These are phyloP conservation scores for Metaphire vulgaris DNA, from an alignment of 1,140 invertebrate genomes.

Conservation along the genomic window DNA sequence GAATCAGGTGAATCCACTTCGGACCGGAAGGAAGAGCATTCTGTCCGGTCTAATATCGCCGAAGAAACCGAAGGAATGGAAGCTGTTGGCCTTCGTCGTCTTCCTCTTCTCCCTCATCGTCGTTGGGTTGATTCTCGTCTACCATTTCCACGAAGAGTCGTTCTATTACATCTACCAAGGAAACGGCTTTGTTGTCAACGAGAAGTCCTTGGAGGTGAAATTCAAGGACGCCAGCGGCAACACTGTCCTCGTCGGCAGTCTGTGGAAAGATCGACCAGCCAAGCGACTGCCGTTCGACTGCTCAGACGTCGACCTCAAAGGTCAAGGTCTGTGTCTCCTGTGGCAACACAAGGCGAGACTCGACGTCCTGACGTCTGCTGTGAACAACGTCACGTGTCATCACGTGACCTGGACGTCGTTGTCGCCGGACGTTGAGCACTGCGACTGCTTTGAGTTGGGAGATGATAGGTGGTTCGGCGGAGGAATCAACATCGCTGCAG, in stretches of 20 bases:
- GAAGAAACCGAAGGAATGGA: slow-evolving; percentile 10
- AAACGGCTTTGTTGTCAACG: slow-evolving; percentile 7
- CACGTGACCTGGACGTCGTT: slow-evolving; percentile 35
- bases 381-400: slow-evolving; percentile 32
- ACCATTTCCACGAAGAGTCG: slow-evolving; percentile 17
- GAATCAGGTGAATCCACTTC: not conserved
- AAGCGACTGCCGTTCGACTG: slow-evolving; percentile 25
- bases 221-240: not conserved
- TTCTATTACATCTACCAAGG: slow-evolving; percentile 18
- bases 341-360: slow-evolving; percentile 14
- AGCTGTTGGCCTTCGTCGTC: slow-evolving; percentile 14
- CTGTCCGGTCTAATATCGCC: not conserved
- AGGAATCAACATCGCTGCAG: not conserved
- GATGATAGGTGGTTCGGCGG: slow-evolving; percentile 31
- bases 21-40: slow-evolving; percentile 3
- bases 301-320: not conserved
- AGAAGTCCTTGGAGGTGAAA: slow-evolving; percentile 8
- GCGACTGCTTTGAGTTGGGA: slow-evolving; percentile 37
- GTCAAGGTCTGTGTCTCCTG: slow-evolving; percentile 16
- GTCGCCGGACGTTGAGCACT: slow-evolving; percentile 30
- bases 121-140: slow-evolving; percentile 15
- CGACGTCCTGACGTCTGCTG: not conserved
- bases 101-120: slow-evolving; percentile 18
- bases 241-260: not conserved
- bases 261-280: slow-evolving; percentile 19